Evolutionary conservation across 2,113 vertebrate species (phyloP).

Genomic region (Microtus ochrogaster): DNA sequence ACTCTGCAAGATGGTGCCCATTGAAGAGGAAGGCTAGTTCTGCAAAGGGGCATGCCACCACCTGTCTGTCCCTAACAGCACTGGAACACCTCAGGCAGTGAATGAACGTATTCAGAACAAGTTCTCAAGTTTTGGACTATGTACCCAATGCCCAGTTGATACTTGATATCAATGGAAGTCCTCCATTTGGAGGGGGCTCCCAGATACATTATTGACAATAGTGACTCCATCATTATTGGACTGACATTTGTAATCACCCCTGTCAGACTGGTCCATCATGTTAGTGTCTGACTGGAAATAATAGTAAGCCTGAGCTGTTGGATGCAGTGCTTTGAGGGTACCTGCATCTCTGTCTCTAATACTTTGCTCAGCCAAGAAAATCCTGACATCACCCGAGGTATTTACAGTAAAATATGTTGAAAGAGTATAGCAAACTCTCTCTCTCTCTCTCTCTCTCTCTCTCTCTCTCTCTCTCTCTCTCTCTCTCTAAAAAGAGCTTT

Average conservation of each 20-base stretch:
- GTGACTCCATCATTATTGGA: not conserved
- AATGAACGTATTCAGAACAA: not conserved
- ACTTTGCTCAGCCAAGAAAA: not conserved
- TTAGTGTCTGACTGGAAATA: not conserved
- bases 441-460: not conserved
- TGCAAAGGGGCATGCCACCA: not conserved
- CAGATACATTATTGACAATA: not conserved
- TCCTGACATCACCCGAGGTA: not conserved
- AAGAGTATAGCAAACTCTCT: not conserved
- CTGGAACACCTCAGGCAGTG: not conserved
- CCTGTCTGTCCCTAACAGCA: not conserved
- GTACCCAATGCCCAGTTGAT: not conserved
- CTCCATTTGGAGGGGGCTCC: not conserved
- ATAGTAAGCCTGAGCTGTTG: not conserved
- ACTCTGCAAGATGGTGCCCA: slow-evolving; percentile 4
- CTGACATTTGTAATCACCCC: not conserved
- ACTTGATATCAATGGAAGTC: not conserved
- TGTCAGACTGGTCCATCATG: not conserved
- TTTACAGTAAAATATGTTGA: not conserved
- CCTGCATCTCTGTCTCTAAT: not conserved
- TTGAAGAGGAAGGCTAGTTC: not conserved
- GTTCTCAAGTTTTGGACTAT: not conserved
- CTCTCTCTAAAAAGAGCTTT: not conserved
- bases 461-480: not conserved
- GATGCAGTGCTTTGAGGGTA: not conserved